A percentile compares a stretch with the other conserved stretches of the same genome.
Conservation (phyloP, 2,888 invertebrate species). For the Proisotoma minuta region DNA sequence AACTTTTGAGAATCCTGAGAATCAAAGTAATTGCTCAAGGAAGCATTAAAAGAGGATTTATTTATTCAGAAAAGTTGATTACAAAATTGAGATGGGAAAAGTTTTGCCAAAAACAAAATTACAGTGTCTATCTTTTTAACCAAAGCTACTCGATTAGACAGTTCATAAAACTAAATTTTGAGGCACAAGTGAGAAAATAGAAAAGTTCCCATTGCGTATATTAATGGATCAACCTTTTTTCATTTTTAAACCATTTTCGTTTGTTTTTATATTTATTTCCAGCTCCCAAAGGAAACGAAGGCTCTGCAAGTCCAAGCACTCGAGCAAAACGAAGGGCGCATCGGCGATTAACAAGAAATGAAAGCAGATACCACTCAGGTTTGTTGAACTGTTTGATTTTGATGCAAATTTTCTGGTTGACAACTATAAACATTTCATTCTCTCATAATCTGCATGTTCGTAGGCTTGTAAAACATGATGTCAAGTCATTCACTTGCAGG, state of each 20-base stretch:
- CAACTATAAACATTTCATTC: neutral
- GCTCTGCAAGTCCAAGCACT: conserved; percentile 46
- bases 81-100: neutral
- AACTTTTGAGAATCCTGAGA: too few relatives aligned
- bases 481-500: neutral
- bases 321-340: conserved; percentile 70
- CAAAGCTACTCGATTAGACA: too few relatives aligned
- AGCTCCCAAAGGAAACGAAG: conserved; percentile 46
- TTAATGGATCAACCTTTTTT: too few relatives aligned
- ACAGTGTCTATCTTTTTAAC: too few relatives aligned
- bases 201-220: too few relatives aligned
- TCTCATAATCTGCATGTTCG: neutral
- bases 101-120: neutral
- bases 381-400: conserved; percentile 51
- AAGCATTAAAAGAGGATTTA: neutral
- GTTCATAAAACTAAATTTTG: too few relatives aligned
- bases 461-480: neutral
- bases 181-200: too few relatives aligned
- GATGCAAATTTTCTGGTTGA: neutral
- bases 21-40: neutral
- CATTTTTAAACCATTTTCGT: too few relatives aligned
- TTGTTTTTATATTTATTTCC: conserved; percentile 8
- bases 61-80: neutral
- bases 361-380: conserved; percentile 95
- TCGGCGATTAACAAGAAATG: conserved; percentile 84